phyloP scores from a whole-genome alignment of 2,797 vertebrate genomes.

The Gorsachius magnificus region DNA sequence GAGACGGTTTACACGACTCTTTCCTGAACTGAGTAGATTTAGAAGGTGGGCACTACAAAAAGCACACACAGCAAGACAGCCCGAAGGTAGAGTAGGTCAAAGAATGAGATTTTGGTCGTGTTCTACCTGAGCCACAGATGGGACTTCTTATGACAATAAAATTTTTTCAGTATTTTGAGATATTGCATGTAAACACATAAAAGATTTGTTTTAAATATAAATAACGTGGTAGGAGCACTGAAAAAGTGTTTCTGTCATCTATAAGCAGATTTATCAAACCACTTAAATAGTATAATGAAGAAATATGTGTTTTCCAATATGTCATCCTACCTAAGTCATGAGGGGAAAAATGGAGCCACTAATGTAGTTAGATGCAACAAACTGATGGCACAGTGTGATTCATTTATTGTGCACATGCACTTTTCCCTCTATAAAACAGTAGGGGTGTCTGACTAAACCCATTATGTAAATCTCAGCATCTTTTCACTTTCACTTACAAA shows the following conservation, averaged over 20 bases:
- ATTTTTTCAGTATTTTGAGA: not conserved
- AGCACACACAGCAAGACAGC: not conserved
- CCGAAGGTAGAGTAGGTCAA: not conserved
- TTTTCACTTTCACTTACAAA: conserved; percentile 47
- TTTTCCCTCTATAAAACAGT: conserved; percentile 29
- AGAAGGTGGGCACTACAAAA: not conserved
- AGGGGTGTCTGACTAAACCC: conserved; percentile 13
- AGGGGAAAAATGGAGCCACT: conserved; percentile 2
- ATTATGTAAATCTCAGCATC: conserved; percentile 40
- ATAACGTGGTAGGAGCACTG: not conserved
- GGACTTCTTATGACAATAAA: not conserved
- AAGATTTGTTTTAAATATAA: not conserved
- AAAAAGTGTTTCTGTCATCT: not conserved
- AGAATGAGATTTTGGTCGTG: not conserved
- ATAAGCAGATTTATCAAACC: conserved; percentile 13
- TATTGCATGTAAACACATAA: not conserved
- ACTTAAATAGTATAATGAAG: not conserved
- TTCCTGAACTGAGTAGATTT: not conserved
- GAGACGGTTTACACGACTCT: not conserved
- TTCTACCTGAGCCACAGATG: not conserved
- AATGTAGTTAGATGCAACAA: conserved; percentile 33
- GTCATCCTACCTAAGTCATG: not conserved
- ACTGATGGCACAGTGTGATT: conserved; percentile 33
- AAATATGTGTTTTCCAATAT: conserved; percentile 25
- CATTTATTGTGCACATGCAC: conserved; percentile 43